phyloP scores from a whole-genome alignment of 2,888 invertebrate genomes.

The Ariolimax columbianus region DNA sequence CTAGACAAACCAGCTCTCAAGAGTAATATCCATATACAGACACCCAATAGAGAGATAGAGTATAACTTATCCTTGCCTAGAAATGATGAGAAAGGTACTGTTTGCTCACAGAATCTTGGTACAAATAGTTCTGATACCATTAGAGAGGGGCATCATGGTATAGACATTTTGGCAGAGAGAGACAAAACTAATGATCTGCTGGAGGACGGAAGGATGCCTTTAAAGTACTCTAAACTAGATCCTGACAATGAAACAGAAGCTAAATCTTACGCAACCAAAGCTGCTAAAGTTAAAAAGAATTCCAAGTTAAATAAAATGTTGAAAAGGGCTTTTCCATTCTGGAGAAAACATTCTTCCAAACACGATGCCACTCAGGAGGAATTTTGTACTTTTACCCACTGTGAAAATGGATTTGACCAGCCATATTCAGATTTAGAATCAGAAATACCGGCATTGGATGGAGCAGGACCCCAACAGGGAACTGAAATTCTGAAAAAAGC shows the following conservation, averaged over 20 bases:
- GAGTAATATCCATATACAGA: neutral
- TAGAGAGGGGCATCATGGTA: neutral
- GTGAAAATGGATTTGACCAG: neutral
- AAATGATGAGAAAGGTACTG: neutral
- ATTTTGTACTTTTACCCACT: neutral
- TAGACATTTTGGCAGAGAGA: neutral
- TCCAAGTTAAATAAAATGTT: slow-evolving; percentile 18
- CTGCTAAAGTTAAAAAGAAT: neutral
- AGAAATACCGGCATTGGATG: neutral
- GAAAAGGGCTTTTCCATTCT: slow-evolving; percentile 23
- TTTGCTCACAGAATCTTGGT: neutral
- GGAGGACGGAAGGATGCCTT: neutral
- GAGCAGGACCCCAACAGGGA: neutral
- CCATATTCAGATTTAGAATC: neutral
- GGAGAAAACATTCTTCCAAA: neutral
- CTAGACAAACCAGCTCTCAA: neutral
- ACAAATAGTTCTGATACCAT: neutral
- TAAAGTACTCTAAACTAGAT: neutral
- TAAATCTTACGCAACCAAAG: neutral
- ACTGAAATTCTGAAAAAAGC: neutral
- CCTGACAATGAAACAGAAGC: neutral
- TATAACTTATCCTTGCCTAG: neutral
- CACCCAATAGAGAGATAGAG: neutral
- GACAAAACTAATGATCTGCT: neutral
- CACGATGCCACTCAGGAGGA: neutral